Evolutionary conservation across 2,888 invertebrate genomes (phyloP).

Genomic region (Bursaphelenchus okinawaensis): DNA sequence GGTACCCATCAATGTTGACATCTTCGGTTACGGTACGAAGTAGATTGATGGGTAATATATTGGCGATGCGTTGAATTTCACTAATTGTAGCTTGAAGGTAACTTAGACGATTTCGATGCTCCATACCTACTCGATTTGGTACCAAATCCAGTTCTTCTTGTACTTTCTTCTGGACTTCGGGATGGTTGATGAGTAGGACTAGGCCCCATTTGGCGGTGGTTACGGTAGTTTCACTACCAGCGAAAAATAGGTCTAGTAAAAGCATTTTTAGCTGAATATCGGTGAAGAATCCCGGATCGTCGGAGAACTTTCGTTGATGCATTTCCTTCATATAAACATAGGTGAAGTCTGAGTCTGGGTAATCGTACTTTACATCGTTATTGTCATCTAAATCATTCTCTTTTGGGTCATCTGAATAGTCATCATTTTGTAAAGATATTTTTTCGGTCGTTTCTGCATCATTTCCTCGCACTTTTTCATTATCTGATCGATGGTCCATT

Average conservation of each 20-base stretch:
- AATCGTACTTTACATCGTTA: too few relatives aligned
- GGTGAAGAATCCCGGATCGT: conserved; percentile 32
- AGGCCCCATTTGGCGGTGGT: conserved; percentile 57
- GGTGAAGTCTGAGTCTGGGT: conserved; percentile 43
- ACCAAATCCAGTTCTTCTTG: conserved; percentile 43
- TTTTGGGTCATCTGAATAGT: too few relatives aligned
- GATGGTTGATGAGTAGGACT: conserved; percentile 38
- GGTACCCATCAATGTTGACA: conserved; percentile 46
- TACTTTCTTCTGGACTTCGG: conserved; percentile 33
- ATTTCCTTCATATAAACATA: conserved; percentile 53
- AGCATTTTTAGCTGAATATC: conserved; percentile 54
- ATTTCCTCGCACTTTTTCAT: neutral
- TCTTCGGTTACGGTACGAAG: conserved; percentile 45
- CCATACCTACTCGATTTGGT: conserved; percentile 29
- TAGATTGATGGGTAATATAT: conserved; percentile 57
- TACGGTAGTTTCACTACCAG: conserved; percentile 56
- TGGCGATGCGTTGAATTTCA: conserved; percentile 56
- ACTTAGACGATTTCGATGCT: conserved; percentile 38
- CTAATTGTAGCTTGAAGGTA: conserved; percentile 50
- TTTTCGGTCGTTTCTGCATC: neutral
- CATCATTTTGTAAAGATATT: too few relatives aligned
- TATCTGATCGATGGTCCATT: too few relatives aligned
- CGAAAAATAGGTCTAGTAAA: conserved; percentile 54
- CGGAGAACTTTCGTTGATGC: conserved; percentile 30
- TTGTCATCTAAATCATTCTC: too few relatives aligned